Evolutionary conservation across 2,797 vertebrate genomes (phyloP).

Genomic region (Sebastes hopkinsi): DNA sequence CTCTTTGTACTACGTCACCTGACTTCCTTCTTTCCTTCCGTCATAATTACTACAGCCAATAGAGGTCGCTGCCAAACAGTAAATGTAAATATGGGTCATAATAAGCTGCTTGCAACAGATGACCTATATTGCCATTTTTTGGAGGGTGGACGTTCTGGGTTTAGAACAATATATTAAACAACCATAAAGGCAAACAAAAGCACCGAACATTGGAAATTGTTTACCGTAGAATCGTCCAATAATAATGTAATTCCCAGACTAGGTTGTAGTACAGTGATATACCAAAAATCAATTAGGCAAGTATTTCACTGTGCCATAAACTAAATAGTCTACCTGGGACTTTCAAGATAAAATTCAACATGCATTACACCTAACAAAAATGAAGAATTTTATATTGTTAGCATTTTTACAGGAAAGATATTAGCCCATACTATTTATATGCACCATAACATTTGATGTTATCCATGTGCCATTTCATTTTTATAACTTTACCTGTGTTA

Average conservation of each 20-base stretch:
- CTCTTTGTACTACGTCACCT: no score
- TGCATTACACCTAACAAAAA: not conserved
- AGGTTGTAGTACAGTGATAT: no score
- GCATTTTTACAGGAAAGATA: not conserved
- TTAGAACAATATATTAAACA: not conserved
- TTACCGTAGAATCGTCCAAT: not conserved
- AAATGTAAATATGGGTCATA: no score
- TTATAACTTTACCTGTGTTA: not conserved
- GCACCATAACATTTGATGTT: not conserved
- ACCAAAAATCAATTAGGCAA: no score
- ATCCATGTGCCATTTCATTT: not conserved
- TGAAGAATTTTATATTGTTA: not conserved
- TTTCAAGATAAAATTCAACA: not conserved
- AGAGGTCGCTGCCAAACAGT: no score
- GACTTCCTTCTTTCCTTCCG: no score
- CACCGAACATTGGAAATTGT: no score
- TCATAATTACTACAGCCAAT: no score
- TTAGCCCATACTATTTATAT: not conserved
- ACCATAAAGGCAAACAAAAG: not conserved
- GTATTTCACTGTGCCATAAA: not conserved
- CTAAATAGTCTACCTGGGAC: not conserved
- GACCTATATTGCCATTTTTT: no score
- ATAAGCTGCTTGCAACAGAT: no score
- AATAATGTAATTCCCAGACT: not conserved
- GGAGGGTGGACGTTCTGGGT: no score